Base-by-base conservation (phyloP, 2,888 invertebrate species). In the Melanostoma scalare region DNA sequence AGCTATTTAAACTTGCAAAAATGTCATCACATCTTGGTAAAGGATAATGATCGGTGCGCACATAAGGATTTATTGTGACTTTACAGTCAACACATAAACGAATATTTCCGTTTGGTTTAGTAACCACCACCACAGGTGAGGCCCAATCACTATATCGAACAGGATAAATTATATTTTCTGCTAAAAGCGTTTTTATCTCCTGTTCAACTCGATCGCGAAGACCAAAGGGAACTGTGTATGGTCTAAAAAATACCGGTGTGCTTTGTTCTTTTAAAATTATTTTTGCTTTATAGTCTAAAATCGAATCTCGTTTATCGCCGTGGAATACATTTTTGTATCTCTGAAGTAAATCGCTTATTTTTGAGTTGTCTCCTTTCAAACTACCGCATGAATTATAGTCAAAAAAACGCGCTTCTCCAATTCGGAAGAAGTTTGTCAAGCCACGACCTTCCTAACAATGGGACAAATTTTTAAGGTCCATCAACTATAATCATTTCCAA, bases 21-120 rank as follows among this genome's bases (percentile, higher is more conserved):
- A 79, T 50, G 6, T 85, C 85, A n/a, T n/a, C 77, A 30, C 40
- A 30, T 9, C 10, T 31, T 1, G 73, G 79, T 6, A 79, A 36
- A 6, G 73, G 76, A 33, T 80, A 85, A 55, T 76, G 55, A 4
- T 74, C 42, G 2, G 40, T 68, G 3, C 33, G 33, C 0, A 79
- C 33, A 38, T 6, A 50, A 0, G 20, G 35, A 30, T 55, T 68
- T 5, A 68, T 44, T 6, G 55, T 56, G 0, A 69, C n/a, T n/a
- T n/a, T n/a, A n/a, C n/a, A n/a, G n/a, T n/a, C n/a, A n/a, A n/a
- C n/a, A n/a, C n/a, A n/a, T 9, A 76, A 38, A 4, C 76, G 40
- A 9, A 80, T 58, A 10, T 42, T 6, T 0, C 65, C 74, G 42
- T 74, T 56, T 0, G 72, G 52, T 48, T 85, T 81, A 46, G 30